These are phyloP conservation scores for Leguminivora glycinivorella DNA, from an alignment of 1,140 invertebrate genomes.

Conservation along the genomic window DNA sequence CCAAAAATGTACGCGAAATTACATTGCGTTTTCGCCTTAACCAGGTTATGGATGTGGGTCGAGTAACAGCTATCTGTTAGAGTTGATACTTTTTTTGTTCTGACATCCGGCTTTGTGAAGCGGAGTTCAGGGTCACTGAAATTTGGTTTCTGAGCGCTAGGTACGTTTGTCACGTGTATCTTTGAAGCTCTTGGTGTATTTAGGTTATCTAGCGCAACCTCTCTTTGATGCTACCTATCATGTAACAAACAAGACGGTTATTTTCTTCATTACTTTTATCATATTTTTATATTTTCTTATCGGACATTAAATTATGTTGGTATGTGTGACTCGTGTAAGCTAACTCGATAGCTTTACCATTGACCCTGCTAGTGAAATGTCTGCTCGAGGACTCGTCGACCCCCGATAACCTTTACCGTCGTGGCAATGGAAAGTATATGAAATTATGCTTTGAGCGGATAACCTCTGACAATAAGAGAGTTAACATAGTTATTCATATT, in stretches of 20 bases:
- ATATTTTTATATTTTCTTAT: neutral
- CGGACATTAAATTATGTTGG: neutral
- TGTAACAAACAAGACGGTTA: constrained; percentile 5
- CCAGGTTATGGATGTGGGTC: constrained; percentile 73
- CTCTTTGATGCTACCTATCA: neutral
- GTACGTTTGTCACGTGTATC: constrained; percentile 15
- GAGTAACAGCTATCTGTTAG: constrained; percentile 73
- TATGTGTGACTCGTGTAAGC: constrained; percentile 19
- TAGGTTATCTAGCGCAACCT: constrained; percentile 6
- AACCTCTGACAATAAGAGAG: constrained; percentile 36
- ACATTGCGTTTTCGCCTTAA: constrained; percentile 76
- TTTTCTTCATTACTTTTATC: neutral
- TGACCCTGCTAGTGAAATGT: constrained; percentile 37
- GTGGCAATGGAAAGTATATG: constrained; percentile 42
- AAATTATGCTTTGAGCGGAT: constrained; percentile 37
- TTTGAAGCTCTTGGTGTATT: neutral
- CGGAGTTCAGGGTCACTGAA: constrained; percentile 58
- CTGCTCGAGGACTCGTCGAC: constrained; percentile 27
- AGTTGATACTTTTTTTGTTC: constrained; percentile 57
- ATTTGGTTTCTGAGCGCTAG: constrained; percentile 31
- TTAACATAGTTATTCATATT: constrained; percentile 29
- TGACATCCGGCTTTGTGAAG: constrained; percentile 48
- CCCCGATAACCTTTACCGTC: constrained; percentile 35
- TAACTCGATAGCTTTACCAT: constrained; percentile 31
- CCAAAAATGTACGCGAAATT: constrained; percentile 76